Percentiles rank a stretch among this genome's conserved stretches.
These are phyloP conservation scores for Brachionus asplanchnoidis DNA, from an alignment of 1,140 invertebrate genomes.

Conservation along the genomic window DNA sequence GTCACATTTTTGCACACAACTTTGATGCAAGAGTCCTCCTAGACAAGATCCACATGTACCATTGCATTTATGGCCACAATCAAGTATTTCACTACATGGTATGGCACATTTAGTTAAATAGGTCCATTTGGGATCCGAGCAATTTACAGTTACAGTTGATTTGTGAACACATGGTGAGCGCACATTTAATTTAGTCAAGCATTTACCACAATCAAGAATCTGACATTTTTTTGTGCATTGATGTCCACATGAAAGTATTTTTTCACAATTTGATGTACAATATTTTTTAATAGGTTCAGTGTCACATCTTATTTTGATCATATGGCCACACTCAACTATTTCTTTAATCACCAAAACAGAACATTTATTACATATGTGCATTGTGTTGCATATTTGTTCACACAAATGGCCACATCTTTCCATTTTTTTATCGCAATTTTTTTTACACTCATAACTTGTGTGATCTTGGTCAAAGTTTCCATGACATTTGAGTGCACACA, in stretches of 20 bases:
- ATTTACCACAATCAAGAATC: background rate
- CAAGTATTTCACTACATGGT: constrained; percentile 52
- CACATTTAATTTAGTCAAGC: background rate
- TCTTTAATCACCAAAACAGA: background rate
- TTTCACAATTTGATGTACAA: constrained; percentile 42
- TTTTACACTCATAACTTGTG: too few relatives aligned
- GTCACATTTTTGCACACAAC: constrained; percentile 48
- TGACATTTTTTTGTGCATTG: constrained; percentile 42
- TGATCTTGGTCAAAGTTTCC: too few relatives aligned
- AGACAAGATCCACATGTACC: constrained; percentile 63
- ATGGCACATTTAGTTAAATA: constrained; percentile 39
- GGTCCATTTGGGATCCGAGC: constrained; percentile 41
- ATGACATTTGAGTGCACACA: too few relatives aligned
- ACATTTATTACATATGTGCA: background rate
- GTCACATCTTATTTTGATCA: background rate
- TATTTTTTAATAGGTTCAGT: background rate
- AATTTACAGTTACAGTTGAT: background rate
- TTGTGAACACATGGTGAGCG: background rate
- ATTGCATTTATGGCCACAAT: constrained; percentile 63
- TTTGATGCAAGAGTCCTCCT: constrained; percentile 63
- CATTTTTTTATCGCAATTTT: too few relatives aligned
- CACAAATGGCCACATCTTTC: too few relatives aligned
- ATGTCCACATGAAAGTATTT: constrained; percentile 45
- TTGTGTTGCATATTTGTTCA: too few relatives aligned
- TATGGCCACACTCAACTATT: constrained; percentile 17